These are phyloP conservation scores for Podotricha telesiphe DNA, from an alignment of 2,888 invertebrate genomes.

Conservation along the genomic window DNA sequence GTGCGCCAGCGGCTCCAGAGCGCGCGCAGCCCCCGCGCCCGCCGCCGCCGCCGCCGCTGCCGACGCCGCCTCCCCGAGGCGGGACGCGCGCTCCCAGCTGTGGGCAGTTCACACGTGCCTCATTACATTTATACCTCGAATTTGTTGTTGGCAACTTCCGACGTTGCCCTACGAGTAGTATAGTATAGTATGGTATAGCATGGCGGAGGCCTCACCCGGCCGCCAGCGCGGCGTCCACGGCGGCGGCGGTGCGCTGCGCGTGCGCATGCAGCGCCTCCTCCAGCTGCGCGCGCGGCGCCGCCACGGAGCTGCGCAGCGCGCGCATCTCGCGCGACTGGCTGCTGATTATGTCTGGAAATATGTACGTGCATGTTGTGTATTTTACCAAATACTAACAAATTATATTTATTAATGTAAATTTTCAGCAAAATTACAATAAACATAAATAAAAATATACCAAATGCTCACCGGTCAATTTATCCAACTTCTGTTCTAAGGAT, in stretches of 20 bases:
- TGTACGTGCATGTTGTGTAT: too few relatives aligned
- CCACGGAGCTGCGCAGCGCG: constrained; percentile 59
- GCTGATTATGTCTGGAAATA: constrained; percentile 69
- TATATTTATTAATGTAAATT: background rate
- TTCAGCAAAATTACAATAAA: too few relatives aligned
- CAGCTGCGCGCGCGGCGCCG: constrained; percentile 44
- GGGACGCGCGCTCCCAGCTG: constrained; percentile 69
- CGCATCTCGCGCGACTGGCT: constrained; percentile 76
- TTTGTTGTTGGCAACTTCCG: too few relatives aligned
- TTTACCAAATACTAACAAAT: too few relatives aligned
- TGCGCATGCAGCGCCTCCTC: constrained; percentile 45
- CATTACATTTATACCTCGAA: too few relatives aligned
- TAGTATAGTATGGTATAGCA: too few relatives aligned
- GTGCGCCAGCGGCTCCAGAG: constrained; percentile 88
- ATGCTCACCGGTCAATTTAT: constrained; percentile 64
- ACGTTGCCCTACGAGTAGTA: too few relatives aligned
- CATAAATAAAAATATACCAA: too few relatives aligned
- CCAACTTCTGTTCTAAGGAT: constrained; percentile 65
- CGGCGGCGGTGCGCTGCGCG: constrained; percentile 59
- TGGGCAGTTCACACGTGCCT: too few relatives aligned
- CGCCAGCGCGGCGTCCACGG: constrained; percentile 63
- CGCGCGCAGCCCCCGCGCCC: constrained; percentile 83
- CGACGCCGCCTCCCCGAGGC: constrained; percentile 60
- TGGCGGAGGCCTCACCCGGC: constrained; percentile 62
- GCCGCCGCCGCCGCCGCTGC: constrained; percentile 69